Evolutionary conservation across 2,797 vertebrate genomes (phyloP), one percentile per base, ranked within the genome.

Genomic region (Erethizon dorsatum): DNA sequence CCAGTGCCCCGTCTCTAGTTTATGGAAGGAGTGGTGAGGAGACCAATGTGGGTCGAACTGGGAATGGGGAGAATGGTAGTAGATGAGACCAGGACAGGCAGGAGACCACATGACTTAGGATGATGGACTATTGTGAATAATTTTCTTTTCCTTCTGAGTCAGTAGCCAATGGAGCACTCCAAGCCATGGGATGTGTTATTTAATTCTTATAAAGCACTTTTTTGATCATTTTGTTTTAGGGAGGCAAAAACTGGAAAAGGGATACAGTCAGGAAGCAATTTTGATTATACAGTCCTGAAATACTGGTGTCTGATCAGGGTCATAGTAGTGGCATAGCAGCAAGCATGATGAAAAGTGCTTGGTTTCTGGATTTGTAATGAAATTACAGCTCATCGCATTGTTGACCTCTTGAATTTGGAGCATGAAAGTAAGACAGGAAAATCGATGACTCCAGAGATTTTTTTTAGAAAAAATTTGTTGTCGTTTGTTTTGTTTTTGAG

Each of bases 321-420:
- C 22, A 17, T 59, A 73, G 28, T 22, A 37, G 26, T 37, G n/a
- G 41, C 28, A 26, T 67, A 67, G 31, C 31, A 33, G 14, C 22
- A 18, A 82, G 28, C 22, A 7, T 47, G 18, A 45, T 52, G 71
- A 65, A 61, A 75, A 33, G 10, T 84, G 50, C 37, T n/a, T 84
- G 69, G 65, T 65, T 65, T 83, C 31, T 80, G 45, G 14, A 82
- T 87, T 69, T 96, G 80, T 24, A 67, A 61, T 75, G 63, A 73
- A 79, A 54, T 4, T 37, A 65, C 17, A 88, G 20, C 7, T 73
- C 56, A 73, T 33, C 65, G 18, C 6, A 73, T 52, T 77, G 45
- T 10, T n/a, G 15, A 78, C 4, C 61, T 33, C 61, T 86, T 63
- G n/a, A 47, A 83, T 78, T 78, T 92, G 52, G 24, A 31, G 3